These are phyloP conservation scores for Cecropterus lyciades DNA, from an alignment of 1,140 invertebrate genomes.

Conservation along the genomic window DNA sequence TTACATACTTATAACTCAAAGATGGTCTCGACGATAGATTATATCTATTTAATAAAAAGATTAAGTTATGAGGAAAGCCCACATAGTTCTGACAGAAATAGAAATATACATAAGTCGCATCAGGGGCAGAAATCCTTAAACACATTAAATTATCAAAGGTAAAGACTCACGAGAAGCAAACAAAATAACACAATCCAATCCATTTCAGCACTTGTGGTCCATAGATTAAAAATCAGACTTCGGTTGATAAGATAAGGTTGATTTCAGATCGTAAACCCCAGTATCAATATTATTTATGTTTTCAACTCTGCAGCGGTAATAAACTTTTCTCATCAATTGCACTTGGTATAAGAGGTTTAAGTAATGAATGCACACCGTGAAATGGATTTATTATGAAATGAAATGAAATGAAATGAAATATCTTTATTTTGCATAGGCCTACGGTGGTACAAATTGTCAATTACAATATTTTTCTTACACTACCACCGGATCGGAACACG, in stretches of 20 bases:
- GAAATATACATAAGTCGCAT: too few relatives aligned
- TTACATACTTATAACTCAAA: too few relatives aligned
- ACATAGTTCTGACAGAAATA: too few relatives aligned
- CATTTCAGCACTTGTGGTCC: conserved; percentile 18
- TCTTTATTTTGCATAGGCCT: too few relatives aligned
- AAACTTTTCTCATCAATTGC: conserved; percentile 35
- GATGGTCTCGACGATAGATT: too few relatives aligned
- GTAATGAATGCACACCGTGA: conserved; percentile 56
- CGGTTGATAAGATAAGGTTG: not conserved
- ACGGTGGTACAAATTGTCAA: too few relatives aligned
- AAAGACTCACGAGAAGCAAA: conserved; percentile 24
- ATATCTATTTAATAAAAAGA: too few relatives aligned
- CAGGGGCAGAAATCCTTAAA: not conserved
- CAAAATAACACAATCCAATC: conserved; percentile 31
- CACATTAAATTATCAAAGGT: not conserved
- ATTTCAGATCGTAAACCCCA: not conserved
- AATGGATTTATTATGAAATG: conserved; percentile 45
- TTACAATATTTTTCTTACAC: too few relatives aligned
- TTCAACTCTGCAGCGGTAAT: conserved; percentile 32
- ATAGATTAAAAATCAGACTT: not conserved
- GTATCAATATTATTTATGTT: conserved; percentile 12
- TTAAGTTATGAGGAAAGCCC: too few relatives aligned
- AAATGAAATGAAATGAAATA: too few relatives aligned
- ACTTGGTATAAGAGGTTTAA: conserved; percentile 15
- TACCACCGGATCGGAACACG: too few relatives aligned